Evolutionary conservation across 1,140 invertebrate genomes (phyloP).

Genomic region (Lasioglossum albipes): DNA sequence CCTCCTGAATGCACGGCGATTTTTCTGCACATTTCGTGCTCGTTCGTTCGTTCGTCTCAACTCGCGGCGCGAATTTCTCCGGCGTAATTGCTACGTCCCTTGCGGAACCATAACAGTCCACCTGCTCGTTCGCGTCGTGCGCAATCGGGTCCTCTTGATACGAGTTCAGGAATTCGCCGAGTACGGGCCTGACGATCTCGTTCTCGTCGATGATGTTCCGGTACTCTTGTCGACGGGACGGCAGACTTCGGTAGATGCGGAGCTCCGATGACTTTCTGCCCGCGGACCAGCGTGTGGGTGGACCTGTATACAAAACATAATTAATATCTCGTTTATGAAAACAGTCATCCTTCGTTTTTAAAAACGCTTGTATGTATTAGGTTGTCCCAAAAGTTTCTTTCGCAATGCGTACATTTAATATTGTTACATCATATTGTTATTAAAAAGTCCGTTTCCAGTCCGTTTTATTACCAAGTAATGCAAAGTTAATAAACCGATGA

Average conservation of each 20-base stretch:
- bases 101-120: not conserved
- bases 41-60: constrained; percentile 56
- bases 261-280: constrained; percentile 81
- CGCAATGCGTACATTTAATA: too few species aligned
- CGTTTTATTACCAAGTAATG: too few species aligned
- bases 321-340: too few species aligned
- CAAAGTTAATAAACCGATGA: too few species aligned
- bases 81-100: constrained; percentile 15
- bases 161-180: constrained; percentile 8
- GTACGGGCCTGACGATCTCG: constrained; percentile 1
- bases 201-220: constrained; percentile 24
- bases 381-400: too few species aligned
- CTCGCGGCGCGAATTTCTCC: not conserved
- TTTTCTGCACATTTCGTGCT: constrained; percentile 49
- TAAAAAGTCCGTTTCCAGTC: too few species aligned
- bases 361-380: too few species aligned
- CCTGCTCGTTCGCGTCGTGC: not conserved
- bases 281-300: constrained; percentile 81
- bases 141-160: not conserved
- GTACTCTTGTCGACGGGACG: constrained; percentile 73
- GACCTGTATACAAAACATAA: constrained; percentile 73
- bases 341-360: too few species aligned
- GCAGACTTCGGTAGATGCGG: constrained; percentile 82
- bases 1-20: constrained; percentile 26
- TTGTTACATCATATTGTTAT: too few species aligned